phyloP scores from a whole-genome alignment of 2,113 vertebrate species.

The Noctilio leporinus region DNA sequence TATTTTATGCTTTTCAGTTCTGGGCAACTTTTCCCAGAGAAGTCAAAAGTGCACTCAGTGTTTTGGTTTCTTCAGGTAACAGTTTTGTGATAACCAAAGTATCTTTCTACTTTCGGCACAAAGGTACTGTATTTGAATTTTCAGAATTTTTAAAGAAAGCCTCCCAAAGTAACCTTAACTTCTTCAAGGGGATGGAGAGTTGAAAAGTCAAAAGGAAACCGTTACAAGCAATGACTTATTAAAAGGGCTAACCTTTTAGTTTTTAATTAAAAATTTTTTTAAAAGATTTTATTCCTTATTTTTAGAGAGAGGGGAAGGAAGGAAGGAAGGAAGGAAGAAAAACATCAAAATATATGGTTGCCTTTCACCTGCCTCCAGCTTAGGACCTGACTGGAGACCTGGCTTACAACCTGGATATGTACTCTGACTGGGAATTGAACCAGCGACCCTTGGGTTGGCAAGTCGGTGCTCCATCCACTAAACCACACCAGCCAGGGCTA shows the following conservation, averaged over 20 bases:
- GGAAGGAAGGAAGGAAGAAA: too few relatives aligned
- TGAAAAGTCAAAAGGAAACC: neutral
- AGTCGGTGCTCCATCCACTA: too few relatives aligned
- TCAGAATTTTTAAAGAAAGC: neutral
- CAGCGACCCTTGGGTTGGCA: too few relatives aligned
- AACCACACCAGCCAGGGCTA: too few relatives aligned
- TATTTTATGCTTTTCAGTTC: neutral
- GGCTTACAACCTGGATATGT: too few relatives aligned
- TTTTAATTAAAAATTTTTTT: too few relatives aligned
- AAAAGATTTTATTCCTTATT: too few relatives aligned
- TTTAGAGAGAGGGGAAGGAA: too few relatives aligned
- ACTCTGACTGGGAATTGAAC: too few relatives aligned
- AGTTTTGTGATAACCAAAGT: neutral
- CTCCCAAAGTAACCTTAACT: neutral
- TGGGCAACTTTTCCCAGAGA: neutral
- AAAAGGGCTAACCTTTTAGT: neutral
- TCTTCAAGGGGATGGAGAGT: neutral
- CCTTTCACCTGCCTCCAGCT: too few relatives aligned
- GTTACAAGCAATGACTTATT: neutral
- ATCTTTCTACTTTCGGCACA: neutral
- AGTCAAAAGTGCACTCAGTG: neutral
- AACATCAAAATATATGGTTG: too few relatives aligned
- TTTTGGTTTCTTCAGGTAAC: neutral
- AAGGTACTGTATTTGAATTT: neutral
- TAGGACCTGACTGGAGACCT: too few relatives aligned